phyloP scores from a whole-genome alignment of 2,888 invertebrate genomes.

The Crossocerus cetratus region DNA sequence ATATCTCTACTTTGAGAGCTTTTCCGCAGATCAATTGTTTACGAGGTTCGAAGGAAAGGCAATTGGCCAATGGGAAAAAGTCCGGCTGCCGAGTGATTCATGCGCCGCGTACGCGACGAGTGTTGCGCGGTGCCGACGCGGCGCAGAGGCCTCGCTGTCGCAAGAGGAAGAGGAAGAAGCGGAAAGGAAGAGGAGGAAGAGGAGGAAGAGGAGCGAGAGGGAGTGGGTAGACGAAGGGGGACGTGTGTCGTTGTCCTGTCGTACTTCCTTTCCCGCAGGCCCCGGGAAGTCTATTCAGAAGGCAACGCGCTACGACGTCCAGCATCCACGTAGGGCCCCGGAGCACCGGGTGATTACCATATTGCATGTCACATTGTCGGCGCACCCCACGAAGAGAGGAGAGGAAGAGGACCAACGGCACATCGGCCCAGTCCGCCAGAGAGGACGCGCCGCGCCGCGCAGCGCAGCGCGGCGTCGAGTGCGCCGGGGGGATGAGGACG shows the following conservation, averaged over 20 bases:
- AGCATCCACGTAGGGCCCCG: slow-evolving; percentile 59
- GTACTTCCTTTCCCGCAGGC: slow-evolving; percentile 63
- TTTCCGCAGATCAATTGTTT: slow-evolving; percentile 8
- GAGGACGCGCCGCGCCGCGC: slow-evolving; percentile 26
- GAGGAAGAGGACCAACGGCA: slow-evolving; percentile 28
- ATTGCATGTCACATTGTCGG: slow-evolving; percentile 72
- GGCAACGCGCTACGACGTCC: slow-evolving; percentile 56
- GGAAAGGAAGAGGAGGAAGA: slow-evolving; percentile 3
- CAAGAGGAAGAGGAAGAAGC: slow-evolving; percentile 9
- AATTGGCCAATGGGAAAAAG: slow-evolving; percentile 54
- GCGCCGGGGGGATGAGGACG: slow-evolving; percentile 47
- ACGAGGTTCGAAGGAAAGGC: slow-evolving; percentile 31
- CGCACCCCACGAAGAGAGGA: slow-evolving; percentile 60
- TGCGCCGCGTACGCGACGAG: slow-evolving; percentile 53
- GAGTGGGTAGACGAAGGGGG: slow-evolving; percentile 46
- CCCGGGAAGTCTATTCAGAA: slow-evolving; percentile 66
- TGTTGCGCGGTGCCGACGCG: slow-evolving; percentile 2
- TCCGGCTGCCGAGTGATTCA: slow-evolving; percentile 52
- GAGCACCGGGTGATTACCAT: slow-evolving; percentile 69
- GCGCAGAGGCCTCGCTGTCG: neutral
- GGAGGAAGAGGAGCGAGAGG: slow-evolving; percentile 24
- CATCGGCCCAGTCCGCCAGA: too few relatives aligned
- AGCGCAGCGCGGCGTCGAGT: slow-evolving; percentile 43
- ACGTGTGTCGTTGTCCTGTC: slow-evolving; percentile 63
- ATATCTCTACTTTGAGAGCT: neutral